Evolutionary conservation across 2,113 vertebrate genomes (phyloP), one percentile per base, ranked within the genome.

Genomic region (Gallinago undulata): DNA sequence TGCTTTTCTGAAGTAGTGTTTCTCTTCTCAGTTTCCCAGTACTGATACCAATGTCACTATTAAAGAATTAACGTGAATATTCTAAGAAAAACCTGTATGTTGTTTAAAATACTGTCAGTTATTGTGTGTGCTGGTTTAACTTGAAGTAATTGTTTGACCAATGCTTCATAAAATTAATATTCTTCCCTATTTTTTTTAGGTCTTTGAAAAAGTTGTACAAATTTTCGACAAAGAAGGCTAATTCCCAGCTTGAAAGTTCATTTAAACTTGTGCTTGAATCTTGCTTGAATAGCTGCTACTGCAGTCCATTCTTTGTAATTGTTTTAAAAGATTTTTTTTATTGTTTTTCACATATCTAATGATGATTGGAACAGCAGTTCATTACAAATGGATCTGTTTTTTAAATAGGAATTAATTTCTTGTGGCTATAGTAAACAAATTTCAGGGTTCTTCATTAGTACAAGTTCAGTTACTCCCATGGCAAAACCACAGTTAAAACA

Each of bases 211-310:
- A 53, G 99, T 99, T 95, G 98, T 99, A 98, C 97, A 98, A 93
- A 96, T 99, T 97, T 98, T 99, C 16, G 98, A 99, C 96, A 98
- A 98, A 96, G 99, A 99, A 98, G 97, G 98, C 96, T 98, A 99
- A 98, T 87, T 95, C 39, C 84, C 47, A 88, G 84, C 86, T 90
- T 88, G 70, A 95, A 97, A 76, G 60, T 55, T 81, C 37, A 35
- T 66, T 96, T 82, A 93, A 97, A 96, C 50, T 97, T 95, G 94
- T 97, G 98, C 97, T 98, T 98, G 98, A 98, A 97, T 97, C 95
- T 97, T 97, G 97, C 96, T 98, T 98, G 93, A 95, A 96, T 97
- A 98, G 97, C 98, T 98, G 97, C 98, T 98, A 94, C 96, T 87
- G 96, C 91, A 96, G 87, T 96, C 90, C 84, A 94, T 93, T 97